These are phyloP conservation scores for Etheostoma nigrum DNA, from an alignment of 2,797 vertebrate genomes.

Conservation along the genomic window DNA sequence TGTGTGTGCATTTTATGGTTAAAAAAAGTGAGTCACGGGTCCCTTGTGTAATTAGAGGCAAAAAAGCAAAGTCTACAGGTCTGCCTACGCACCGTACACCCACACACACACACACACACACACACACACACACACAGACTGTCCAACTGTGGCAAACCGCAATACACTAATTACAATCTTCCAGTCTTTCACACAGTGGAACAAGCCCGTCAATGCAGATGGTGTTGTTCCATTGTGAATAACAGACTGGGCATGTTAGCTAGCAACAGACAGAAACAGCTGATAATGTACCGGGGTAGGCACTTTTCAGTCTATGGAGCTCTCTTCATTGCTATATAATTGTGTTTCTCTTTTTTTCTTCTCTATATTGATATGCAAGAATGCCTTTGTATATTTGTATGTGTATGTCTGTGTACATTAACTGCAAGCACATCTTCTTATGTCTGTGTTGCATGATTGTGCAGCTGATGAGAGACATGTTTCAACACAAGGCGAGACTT, in stretches of 20 bases:
- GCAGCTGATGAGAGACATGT: constrained; percentile 36
- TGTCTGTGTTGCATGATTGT: constrained; percentile 18
- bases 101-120: constrained; percentile 3
- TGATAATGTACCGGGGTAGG: constrained; percentile 65
- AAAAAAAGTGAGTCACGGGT: constrained; percentile 55
- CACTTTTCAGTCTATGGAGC: constrained; percentile 49
- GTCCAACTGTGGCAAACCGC: constrained; percentile 70
- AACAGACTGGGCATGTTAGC: constrained; percentile 61
- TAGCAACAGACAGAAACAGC: constrained; percentile 69
- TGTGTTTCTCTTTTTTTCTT: neutral
- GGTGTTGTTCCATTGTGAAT: constrained; percentile 70
- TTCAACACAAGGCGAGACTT: constrained; percentile 24
- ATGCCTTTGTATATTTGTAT: neutral
- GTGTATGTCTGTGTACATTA: neutral
- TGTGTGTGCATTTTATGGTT: constrained; percentile 5
- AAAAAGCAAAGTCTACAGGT: constrained; percentile 28
- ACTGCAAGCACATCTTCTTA: constrained; percentile 8
- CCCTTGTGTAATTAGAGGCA: constrained; percentile 53
- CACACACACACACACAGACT: constrained; percentile 24
- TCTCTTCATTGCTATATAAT: constrained; percentile 4
- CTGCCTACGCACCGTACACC: constrained; percentile 27
- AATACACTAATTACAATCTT: constrained; percentile 51
- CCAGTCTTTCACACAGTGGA: constrained; percentile 73
- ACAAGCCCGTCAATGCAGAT: constrained; percentile 76
- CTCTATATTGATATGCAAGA: neutral